phyloP scores from a whole-genome alignment of 2,797 vertebrate species.

The Rhinella marina region DNA sequence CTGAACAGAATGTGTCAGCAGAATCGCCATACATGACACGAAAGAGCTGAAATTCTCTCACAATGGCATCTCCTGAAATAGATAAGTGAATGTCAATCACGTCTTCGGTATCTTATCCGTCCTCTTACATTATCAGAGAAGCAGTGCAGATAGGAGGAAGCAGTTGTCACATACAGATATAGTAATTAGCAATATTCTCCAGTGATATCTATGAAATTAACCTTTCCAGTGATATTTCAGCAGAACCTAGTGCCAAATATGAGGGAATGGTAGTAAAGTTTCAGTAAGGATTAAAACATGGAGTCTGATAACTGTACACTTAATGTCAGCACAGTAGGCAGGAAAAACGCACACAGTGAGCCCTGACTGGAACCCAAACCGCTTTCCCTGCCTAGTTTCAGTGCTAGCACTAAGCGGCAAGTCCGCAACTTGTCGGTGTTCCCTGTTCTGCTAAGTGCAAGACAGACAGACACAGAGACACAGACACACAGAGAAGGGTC shows the following conservation, averaged over 20 bases:
- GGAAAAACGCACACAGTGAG: too few species aligned
- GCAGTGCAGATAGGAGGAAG: slow-evolving; percentile 19
- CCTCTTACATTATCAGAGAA: slow-evolving; percentile 40
- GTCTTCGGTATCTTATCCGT: slow-evolving; percentile 17
- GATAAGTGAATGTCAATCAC: slow-evolving; percentile 38
- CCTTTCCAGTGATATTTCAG: not conserved
- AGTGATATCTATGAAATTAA: not conserved
- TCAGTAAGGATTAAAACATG: not conserved
- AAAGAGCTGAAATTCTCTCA: not conserved
- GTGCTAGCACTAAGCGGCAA: too few species aligned
- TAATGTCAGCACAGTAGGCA: too few species aligned
- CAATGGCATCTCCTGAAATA: slow-evolving; percentile 31
- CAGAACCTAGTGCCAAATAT: not conserved
- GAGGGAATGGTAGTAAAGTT: not conserved
- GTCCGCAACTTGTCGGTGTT: too few species aligned
- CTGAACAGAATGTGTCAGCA: not conserved
- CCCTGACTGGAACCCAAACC: too few species aligned
- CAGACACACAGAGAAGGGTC: too few species aligned
- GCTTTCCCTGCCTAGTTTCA: too few species aligned
- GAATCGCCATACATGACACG: not conserved
- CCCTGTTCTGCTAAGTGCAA: too few species aligned
- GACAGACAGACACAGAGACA: too few species aligned
- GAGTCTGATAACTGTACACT: not conserved
- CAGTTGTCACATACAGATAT: slow-evolving; percentile 18
- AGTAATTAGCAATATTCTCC: slow-evolving; percentile 6